Percentiles rank a stretch among this genome's conserved stretches.
Conservation (phyloP, 2,113 vertebrate genomes). For the Thalassarche chlororhynchos region DNA sequence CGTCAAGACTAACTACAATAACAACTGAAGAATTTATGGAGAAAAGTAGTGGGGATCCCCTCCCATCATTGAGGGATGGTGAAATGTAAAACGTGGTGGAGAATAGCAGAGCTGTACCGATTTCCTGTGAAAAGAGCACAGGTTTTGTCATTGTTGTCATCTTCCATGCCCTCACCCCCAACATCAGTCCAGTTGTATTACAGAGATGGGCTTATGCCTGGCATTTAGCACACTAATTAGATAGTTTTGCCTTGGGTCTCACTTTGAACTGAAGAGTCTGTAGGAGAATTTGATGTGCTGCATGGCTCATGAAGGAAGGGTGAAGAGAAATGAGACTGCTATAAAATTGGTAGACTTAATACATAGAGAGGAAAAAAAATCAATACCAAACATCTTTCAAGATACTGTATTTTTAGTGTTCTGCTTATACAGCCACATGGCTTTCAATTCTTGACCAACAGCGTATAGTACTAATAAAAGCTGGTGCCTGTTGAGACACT, state of each 20-base stretch:
- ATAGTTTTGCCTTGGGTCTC: not conserved
- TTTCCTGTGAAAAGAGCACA: not conserved
- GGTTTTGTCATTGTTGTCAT: not conserved
- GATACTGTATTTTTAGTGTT: not conserved
- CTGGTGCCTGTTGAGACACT: not conserved
- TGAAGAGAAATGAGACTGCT: not conserved
- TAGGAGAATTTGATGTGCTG: not conserved
- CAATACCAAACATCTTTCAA: not conserved
- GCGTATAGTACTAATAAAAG: not conserved
- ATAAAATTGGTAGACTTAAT: not conserved
- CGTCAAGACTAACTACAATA: not conserved
- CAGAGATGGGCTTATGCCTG: not conserved
- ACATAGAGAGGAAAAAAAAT: not conserved
- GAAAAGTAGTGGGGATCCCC: not conserved
- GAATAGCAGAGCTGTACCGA: not conserved
- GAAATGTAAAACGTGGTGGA: not conserved
- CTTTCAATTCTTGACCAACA: not conserved
- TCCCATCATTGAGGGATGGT: not conserved
- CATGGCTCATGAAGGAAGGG: not conserved
- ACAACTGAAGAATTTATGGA: not conserved
- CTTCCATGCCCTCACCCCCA: not conserved
- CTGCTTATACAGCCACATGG: not conserved
- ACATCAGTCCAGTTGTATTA: not conserved
- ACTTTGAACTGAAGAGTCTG: not conserved
- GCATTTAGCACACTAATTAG: not conserved